Percentiles rank a stretch among this genome's conserved stretches.
These are phyloP conservation scores for Gryon sp. DNA, from an alignment of 1,140 invertebrate species.

Conservation along the genomic window DNA sequence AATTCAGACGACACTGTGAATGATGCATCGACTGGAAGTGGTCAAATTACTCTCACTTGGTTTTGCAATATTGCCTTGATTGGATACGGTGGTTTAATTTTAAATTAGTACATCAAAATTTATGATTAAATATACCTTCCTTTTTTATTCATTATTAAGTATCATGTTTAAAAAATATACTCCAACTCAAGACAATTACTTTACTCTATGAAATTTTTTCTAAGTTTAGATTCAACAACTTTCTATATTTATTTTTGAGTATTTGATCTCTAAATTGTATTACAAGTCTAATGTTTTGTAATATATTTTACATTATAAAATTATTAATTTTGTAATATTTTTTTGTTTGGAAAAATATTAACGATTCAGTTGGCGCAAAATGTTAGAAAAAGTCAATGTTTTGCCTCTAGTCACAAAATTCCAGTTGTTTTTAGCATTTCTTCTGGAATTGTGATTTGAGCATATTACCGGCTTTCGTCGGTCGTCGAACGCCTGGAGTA, in stretches of 20 bases:
- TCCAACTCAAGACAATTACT: background rate
- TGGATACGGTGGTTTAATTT: slow-evolving; percentile 20
- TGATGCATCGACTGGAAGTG: slow-evolving; percentile 11
- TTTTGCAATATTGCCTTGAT: slow-evolving; percentile 27
- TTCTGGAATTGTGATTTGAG: slow-evolving; percentile 13
- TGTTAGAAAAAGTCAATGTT: too few species aligned
- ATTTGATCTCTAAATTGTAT: too few species aligned
- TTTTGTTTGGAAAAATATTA: too few species aligned
- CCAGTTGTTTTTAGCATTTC: slow-evolving; percentile 12
- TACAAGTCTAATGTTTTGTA: too few species aligned
- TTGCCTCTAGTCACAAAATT: slow-evolving; percentile 2
- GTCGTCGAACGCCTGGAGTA: slow-evolving; percentile 32
- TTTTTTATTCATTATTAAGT: slow-evolving; percentile 33
- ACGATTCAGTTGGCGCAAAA: too few species aligned
- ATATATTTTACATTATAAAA: too few species aligned
- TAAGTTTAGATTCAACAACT: too few species aligned
- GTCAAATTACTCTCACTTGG: slow-evolving; percentile 7
- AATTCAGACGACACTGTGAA: slow-evolving; percentile 10
- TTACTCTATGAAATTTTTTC: too few species aligned
- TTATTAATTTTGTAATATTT: too few species aligned
- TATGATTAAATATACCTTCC: slow-evolving; percentile 30
- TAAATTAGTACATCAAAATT: slow-evolving; percentile 15
- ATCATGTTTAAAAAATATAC: too few species aligned
- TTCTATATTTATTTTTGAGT: too few species aligned
- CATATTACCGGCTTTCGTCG: slow-evolving; percentile 24